phyloP scores from a whole-genome alignment of 37 sponge, comb jelly and placozoan genomes.

The Chondrilla cf. caribensis region DNA sequence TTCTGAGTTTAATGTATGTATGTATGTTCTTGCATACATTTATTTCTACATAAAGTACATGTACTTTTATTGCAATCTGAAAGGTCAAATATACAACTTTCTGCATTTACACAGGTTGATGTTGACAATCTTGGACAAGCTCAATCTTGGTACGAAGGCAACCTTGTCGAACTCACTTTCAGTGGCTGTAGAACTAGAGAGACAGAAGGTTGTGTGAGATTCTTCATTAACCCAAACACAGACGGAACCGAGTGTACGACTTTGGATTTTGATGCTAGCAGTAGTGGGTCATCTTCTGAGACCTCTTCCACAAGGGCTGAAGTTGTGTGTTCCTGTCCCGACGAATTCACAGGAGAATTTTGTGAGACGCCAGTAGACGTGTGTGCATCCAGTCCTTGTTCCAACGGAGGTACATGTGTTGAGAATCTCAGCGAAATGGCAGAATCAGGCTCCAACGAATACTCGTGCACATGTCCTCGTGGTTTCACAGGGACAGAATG shows the following conservation, averaged over 20 bases:
- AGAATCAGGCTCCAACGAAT: not conserved
- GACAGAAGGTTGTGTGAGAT: not conserved
- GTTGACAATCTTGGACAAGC: not conserved
- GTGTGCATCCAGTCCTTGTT: not conserved
- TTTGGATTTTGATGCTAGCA: not conserved
- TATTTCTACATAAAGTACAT: not conserved
- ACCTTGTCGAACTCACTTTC: not conserved
- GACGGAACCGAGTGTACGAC: conserved; percentile 7
- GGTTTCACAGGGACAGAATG: conserved; percentile 13
- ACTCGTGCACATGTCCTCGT: not conserved
- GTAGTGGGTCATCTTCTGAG: not conserved
- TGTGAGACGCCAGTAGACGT: conserved; percentile 19
- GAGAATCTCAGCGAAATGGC: not conserved
- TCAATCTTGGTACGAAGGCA: not conserved
- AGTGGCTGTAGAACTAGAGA: conserved; percentile 9
- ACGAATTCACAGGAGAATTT: not conserved
- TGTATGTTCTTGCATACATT: not conserved
- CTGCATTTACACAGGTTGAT: not conserved
- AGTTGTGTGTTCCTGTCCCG: not conserved
- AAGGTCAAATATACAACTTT: no score
- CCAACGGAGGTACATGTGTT: conserved; percentile 14
- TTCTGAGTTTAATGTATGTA: no score
- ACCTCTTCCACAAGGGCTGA: not conserved
- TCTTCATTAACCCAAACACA: not conserved
- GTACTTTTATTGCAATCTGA: no score